Percentiles rank a stretch among this genome's conserved stretches.
These are phyloP conservation scores for Falco punctatus DNA, from an alignment of 2,113 vertebrate species.

Conservation along the genomic window DNA sequence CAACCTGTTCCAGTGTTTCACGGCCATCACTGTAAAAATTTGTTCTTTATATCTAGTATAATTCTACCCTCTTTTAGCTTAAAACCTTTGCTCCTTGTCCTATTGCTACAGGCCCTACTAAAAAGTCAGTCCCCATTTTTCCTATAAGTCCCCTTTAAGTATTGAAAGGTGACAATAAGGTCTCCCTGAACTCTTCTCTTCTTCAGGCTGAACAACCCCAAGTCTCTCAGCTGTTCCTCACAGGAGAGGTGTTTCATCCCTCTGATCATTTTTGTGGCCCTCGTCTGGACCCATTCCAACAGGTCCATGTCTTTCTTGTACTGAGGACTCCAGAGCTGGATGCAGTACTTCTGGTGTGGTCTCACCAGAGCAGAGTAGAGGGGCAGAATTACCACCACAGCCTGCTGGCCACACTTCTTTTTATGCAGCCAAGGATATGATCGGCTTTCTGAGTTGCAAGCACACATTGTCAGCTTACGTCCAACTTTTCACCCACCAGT, in stretches of 20 bases:
- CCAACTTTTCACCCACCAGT: not conserved
- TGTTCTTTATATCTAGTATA: not conserved
- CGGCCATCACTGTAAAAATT: accelerated
- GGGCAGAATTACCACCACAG: not conserved
- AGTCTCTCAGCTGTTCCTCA: not conserved
- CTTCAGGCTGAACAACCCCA: not conserved
- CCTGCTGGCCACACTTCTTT: not conserved
- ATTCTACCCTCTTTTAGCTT: not conserved
- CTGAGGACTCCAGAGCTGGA: not conserved
- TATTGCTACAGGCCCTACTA: not conserved
- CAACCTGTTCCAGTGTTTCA: not conserved
- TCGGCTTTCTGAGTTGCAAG: not conserved
- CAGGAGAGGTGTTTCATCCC: not conserved
- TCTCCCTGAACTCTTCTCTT: not conserved
- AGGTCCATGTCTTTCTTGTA: not conserved
- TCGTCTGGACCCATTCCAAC: not conserved
- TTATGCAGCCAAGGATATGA: not conserved
- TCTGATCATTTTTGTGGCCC: not conserved
- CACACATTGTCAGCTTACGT: not conserved
- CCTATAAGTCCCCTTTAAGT: not conserved
- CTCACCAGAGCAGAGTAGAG: not conserved
- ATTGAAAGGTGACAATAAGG: not conserved
- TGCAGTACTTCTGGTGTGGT: no score
- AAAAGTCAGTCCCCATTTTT: not conserved
- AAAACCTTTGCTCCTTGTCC: not conserved